These are phyloP conservation scores for Gasterosteus aculeatus DNA, from an alignment of 2,113 vertebrate species.

Conservation along the genomic window DNA sequence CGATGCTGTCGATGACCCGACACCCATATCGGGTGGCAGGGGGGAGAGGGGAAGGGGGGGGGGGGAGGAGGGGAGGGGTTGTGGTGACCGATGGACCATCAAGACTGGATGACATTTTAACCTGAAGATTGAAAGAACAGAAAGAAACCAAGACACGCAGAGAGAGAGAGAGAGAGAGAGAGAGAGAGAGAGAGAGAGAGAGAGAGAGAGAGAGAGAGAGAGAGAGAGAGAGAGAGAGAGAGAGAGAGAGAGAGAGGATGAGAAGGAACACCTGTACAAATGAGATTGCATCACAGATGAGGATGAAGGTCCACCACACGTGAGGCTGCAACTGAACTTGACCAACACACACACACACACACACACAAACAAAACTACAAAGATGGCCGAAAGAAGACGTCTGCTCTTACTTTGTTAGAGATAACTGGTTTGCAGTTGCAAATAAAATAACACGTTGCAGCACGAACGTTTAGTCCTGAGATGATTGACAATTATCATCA, in stretches of 20 bases:
- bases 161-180: background rate
- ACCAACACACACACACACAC: constrained; percentile 15
- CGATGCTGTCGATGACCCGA: constrained; percentile 72
- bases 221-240: too few species aligned
- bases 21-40: constrained; percentile 65
- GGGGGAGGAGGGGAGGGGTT: constrained; percentile 11
- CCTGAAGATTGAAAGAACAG: background rate
- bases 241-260: background rate
- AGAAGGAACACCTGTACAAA: constrained; percentile 16
- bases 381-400: too few species aligned
- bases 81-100: constrained; percentile 58
- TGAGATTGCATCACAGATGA: constrained; percentile 34
- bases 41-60: background rate
- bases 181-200: background rate
- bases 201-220: background rate
- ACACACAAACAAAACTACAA: too few species aligned
- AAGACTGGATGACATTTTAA: constrained; percentile 37
- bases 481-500: background rate
- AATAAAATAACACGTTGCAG: background rate
- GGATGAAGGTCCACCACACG: constrained; percentile 21
- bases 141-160: background rate
- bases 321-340: constrained; percentile 22
- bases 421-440: too few species aligned
- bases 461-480: background rate
- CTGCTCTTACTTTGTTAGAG: too few species aligned